Evolutionary conservation across 2,888 invertebrate species (phyloP), one percentile per base, ranked within the genome.

Genomic region (Syritta pipiens): DNA sequence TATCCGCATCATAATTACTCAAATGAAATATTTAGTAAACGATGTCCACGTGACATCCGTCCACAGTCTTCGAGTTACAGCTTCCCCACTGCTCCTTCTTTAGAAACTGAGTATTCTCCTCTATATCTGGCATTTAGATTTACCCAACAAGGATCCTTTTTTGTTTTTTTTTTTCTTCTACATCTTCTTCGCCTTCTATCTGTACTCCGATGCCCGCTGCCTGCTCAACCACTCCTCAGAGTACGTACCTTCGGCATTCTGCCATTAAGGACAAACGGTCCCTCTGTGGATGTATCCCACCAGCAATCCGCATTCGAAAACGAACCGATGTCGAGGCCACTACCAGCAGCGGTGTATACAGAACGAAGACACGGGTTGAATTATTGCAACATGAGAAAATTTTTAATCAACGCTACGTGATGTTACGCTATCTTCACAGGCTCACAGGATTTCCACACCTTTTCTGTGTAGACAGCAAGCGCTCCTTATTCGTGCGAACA

Each of bases 391-490:
- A 74, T 79, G 74, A 68, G 68, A 74, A 74, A 62, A 44, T 79
- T 74, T 79, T 79, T 74, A 79, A 79, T 74, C 79, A 68, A 62
- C 74, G 62, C 68, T 79, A 79, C 74, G 74, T 79, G 68, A 74
- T 74, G 74, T 79, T 74, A 79, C 74, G 79, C 79, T 79, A 79
- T 74, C 79, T 74, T 79, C 74, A 74, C 67, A 68, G 67, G 67
- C 48, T 79, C 60, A 67, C 72, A 74, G 67, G 42, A 74, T 79
- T 74, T 74, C 67, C 62, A 79, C 79, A 74, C 67, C 74, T 67
- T 67, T 74, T 74, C 72, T 55, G 37, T 62, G 79, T 60, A 74
- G 60, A 67, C 53, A 67, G 28, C n/a, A n/a, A n/a, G n/a, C 26
- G 24, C 35, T 62, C 62, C 67, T 62, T 74, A 55, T 55, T 49